phyloP scores from a whole-genome alignment of 2,797 vertebrate species.

The Acipenser oxyrinchus region DNA sequence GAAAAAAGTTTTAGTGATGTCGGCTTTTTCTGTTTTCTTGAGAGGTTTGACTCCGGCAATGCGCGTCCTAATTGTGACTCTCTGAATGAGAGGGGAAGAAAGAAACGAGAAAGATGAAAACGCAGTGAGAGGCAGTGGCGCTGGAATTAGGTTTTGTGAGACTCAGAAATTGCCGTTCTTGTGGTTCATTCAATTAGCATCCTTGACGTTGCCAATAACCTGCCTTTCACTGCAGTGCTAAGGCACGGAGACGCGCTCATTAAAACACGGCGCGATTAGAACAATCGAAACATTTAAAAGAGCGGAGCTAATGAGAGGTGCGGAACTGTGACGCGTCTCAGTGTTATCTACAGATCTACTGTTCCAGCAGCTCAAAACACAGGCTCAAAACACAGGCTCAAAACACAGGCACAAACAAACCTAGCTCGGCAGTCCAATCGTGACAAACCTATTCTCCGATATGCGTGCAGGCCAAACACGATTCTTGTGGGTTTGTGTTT shows the following conservation, averaged over 20 bases:
- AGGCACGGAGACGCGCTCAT: conserved; percentile 52
- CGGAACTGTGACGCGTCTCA: background rate
- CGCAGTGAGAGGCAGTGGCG: conserved; percentile 41
- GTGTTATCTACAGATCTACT: too few species aligned
- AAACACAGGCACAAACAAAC: too few species aligned
- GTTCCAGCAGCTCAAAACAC: too few species aligned
- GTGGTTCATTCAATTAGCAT: conserved; percentile 70
- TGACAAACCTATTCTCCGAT: too few species aligned
- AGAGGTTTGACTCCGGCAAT: conserved; percentile 22
- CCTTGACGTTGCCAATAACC: conserved; percentile 71
- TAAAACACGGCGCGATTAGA: conserved; percentile 53
- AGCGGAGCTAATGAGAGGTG: conserved; percentile 26
- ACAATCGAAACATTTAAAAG: conserved; percentile 61
- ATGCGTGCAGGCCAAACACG: too few species aligned
- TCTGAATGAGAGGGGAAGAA: conserved; percentile 19
- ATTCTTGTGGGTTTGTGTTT: too few species aligned
- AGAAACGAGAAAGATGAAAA: background rate
- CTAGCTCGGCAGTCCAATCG: too few species aligned
- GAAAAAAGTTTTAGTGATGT: conserved; percentile 19
- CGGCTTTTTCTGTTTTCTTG: conserved; percentile 23
- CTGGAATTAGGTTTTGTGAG: conserved; percentile 50
- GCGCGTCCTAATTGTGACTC: conserved; percentile 29
- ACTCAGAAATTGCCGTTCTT: conserved; percentile 58
- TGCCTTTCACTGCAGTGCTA: conserved; percentile 55
- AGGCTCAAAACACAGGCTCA: too few species aligned